These are phyloP conservation scores for Sarcophaga caerulescens DNA, from an alignment of 2,888 invertebrate species.

Conservation along the genomic window DNA sequence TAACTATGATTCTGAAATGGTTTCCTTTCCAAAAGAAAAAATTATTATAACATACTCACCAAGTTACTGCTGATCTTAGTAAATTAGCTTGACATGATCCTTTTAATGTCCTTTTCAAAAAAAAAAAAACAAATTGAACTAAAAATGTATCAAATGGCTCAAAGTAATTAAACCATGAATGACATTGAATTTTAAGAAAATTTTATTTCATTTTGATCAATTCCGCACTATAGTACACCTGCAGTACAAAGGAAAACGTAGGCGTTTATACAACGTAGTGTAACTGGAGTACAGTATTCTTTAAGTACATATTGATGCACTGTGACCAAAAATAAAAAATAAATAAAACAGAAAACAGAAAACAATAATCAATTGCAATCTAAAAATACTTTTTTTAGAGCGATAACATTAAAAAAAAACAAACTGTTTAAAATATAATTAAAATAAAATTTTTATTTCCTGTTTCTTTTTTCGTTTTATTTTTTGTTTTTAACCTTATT, in stretches of 20 bases:
- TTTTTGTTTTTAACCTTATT: neutral
- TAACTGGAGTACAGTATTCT: neutral
- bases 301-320: neutral
- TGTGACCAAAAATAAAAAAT: neutral
- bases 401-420: neutral
- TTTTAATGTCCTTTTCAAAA: too few species aligned
- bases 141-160: neutral
- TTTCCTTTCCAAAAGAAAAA: too few species aligned
- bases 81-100: too few species aligned
- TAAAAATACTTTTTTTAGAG: neutral
- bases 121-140: too few species aligned
- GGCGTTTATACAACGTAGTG: neutral
- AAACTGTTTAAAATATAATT: constrained; percentile 55
- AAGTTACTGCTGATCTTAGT: too few species aligned
- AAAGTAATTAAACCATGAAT: neutral
- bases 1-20: too few species aligned
- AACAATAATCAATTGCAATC: neutral
- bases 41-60: too few species aligned
- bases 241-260: neutral
- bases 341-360: neutral
- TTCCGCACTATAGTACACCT: neutral
- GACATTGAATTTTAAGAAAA: neutral
- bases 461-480: constrained; percentile 22
- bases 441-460: constrained; percentile 69
- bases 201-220: neutral